These are phyloP conservation scores for Paralinhomoeus sp. DNA, from an alignment of 2,888 invertebrate genomes.

Conservation along the genomic window DNA sequence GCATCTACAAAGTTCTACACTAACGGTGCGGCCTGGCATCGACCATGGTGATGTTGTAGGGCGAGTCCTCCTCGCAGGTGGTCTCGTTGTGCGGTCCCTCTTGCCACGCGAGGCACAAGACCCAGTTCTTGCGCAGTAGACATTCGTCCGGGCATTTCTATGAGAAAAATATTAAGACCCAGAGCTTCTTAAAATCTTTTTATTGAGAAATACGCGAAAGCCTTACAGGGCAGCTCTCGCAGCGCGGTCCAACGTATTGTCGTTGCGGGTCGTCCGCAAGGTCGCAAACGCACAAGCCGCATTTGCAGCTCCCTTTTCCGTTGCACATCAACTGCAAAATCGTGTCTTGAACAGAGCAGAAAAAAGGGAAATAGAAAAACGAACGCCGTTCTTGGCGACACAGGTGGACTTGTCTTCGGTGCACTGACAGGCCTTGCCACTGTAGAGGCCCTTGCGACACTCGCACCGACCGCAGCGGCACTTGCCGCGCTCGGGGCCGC, in stretches of 20 bases:
- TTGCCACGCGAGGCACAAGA: constrained; percentile 68
- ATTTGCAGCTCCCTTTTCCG: constrained; percentile 1
- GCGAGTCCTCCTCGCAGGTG: constrained; percentile 29
- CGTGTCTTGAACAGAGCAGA: background rate
- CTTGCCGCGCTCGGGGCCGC: constrained; percentile 13
- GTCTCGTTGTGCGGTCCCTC: constrained; percentile 39
- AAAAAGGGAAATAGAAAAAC: background rate
- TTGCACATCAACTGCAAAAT: constrained; percentile 13
- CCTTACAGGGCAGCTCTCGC: constrained; percentile 52
- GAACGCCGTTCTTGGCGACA: constrained; percentile 36
- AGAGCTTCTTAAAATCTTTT: too few relatives aligned
- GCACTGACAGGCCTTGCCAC: constrained; percentile 58
- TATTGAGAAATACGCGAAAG: too few relatives aligned
- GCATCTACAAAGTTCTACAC: too few relatives aligned
- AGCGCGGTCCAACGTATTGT: background rate
- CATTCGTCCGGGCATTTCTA: constrained; percentile 76
- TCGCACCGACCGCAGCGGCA: constrained; percentile 30
- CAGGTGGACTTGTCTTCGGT: constrained; percentile 50
- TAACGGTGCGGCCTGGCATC: constrained; percentile 20
- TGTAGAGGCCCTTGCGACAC: constrained; percentile 45
- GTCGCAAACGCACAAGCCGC: background rate
- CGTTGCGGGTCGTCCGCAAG: constrained; percentile 50
- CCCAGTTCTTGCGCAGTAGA: constrained; percentile 69
- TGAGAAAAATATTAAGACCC: constrained; percentile 6
- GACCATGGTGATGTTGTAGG: constrained; percentile 24